Evolutionary conservation across 2,888 invertebrate genomes (phyloP).

Genomic region (Lymantria dispar): DNA sequence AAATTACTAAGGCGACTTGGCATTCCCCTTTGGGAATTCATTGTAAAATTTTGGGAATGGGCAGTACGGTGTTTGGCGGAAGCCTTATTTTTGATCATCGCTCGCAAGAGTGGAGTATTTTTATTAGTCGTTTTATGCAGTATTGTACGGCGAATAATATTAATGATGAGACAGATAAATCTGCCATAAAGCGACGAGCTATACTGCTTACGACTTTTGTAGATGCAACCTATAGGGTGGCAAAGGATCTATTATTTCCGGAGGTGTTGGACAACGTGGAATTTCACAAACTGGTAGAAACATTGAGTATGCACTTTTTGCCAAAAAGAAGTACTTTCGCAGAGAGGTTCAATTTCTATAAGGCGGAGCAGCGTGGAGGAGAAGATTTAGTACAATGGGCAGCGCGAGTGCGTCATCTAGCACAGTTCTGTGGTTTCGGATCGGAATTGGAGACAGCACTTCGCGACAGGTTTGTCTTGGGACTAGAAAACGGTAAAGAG

Average conservation of each 20-base stretch:
- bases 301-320: neutral
- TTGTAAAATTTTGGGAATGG: too few relatives aligned
- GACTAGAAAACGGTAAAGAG: neutral
- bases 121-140: too few relatives aligned
- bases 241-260: neutral
- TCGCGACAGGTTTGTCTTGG: neutral
- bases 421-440: neutral
- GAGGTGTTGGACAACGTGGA: neutral
- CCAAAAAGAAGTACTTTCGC: slow-evolving; percentile 3
- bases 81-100: too few relatives aligned
- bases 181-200: neutral
- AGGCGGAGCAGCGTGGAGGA: neutral
- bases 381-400: neutral
- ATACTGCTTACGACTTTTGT: neutral
- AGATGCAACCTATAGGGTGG: neutral
- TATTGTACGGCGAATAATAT: too few relatives aligned
- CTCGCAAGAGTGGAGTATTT: too few relatives aligned
- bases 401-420: neutral
- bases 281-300: neutral
- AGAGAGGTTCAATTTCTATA: slow-evolving; percentile 1
- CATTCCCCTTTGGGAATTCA: too few relatives aligned
- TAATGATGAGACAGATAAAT: too few relatives aligned
- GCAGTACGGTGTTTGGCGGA: too few relatives aligned
- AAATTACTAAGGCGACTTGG: too few relatives aligned
- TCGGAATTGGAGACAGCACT: neutral